phyloP scores from a whole-genome alignment of 2,888 invertebrate genomes.

The Leucophora obtusa region DNA sequence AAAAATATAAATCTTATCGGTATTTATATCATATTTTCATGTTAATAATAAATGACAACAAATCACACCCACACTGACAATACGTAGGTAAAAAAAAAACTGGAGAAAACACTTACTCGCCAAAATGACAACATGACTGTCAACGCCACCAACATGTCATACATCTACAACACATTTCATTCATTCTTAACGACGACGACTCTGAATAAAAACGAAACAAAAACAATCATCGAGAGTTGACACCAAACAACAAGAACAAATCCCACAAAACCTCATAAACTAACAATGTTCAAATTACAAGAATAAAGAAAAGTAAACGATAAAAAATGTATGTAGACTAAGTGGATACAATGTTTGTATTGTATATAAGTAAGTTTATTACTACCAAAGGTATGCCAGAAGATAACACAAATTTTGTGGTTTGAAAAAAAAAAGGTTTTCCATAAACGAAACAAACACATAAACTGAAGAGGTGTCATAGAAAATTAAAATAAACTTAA shows the following conservation, averaged over 20 bases:
- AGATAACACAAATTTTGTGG: conserved; percentile 50
- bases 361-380: background rate
- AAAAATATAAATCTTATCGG: too few relatives aligned
- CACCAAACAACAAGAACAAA: conserved; percentile 8
- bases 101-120: conserved; percentile 17
- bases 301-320: conserved; percentile 3
- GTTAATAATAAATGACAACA: conserved; percentile 5
- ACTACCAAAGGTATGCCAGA: background rate
- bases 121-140: conserved; percentile 53
- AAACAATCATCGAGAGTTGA: background rate
- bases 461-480: conserved; percentile 45
- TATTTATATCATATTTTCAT: too few relatives aligned
- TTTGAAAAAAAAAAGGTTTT: conserved; percentile 33
- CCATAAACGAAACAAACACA: conserved; percentile 7
- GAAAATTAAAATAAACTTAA: conserved; percentile 45
- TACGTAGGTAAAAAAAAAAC: background rate
- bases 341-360: background rate
- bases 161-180: background rate
- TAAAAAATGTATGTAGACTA: background rate
- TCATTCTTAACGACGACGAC: background rate
- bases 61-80: conserved; percentile 53
- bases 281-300: conserved; percentile 36
- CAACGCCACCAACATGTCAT: conserved; percentile 54
- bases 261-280: conserved; percentile 48
- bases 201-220: background rate